Evolutionary conservation across 2,797 vertebrate species (phyloP).

Genomic region (Rachycentron canadum): DNA sequence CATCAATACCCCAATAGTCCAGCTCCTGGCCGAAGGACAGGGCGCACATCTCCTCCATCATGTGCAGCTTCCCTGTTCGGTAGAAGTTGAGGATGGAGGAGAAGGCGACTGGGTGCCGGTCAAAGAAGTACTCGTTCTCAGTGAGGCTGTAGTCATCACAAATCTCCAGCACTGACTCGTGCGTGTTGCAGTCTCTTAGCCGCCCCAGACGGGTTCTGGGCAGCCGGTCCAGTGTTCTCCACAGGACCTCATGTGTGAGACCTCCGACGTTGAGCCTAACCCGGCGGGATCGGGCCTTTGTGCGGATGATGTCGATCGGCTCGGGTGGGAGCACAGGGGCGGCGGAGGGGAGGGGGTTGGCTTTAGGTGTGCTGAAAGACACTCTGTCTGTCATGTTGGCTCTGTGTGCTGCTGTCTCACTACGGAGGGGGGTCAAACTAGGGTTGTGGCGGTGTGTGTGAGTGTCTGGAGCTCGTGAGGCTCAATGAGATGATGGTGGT

Average conservation of each 20-base stretch:
- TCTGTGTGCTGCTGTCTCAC: constrained; percentile 1
- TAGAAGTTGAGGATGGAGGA: constrained; percentile 99
- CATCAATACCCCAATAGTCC: constrained; percentile 99
- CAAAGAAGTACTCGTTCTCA: constrained; percentile 98
- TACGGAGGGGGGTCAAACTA: not conserved
- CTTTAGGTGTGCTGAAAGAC: constrained; percentile 83
- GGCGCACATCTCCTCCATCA: constrained; percentile 99
- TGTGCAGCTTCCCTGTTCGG: constrained; percentile 97
- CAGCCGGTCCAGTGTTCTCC: constrained; percentile 96
- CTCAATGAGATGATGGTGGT: constrained; percentile 8
- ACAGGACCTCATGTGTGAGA: constrained; percentile 95
- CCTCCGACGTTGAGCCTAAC: constrained; percentile 97
- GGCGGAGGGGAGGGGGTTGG: constrained; percentile 76
- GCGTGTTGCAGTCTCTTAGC: constrained; percentile 97
- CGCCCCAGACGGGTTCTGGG: constrained; percentile 94
- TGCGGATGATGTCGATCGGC: constrained; percentile 95
- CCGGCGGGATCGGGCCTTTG: constrained; percentile 92
- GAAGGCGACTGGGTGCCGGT: constrained; percentile 97
- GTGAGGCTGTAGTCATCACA: constrained; percentile 96
- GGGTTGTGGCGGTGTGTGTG: not conserved
- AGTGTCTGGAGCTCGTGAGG: not conserved
- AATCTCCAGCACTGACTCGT: constrained; percentile 94
- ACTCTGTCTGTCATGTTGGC: constrained; percentile 90
- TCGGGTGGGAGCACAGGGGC: constrained; percentile 92
- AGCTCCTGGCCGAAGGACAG: constrained; percentile 98